These are phyloP conservation scores for Acanthis flammea DNA, from an alignment of 2,797 vertebrate genomes.

Conservation along the genomic window DNA sequence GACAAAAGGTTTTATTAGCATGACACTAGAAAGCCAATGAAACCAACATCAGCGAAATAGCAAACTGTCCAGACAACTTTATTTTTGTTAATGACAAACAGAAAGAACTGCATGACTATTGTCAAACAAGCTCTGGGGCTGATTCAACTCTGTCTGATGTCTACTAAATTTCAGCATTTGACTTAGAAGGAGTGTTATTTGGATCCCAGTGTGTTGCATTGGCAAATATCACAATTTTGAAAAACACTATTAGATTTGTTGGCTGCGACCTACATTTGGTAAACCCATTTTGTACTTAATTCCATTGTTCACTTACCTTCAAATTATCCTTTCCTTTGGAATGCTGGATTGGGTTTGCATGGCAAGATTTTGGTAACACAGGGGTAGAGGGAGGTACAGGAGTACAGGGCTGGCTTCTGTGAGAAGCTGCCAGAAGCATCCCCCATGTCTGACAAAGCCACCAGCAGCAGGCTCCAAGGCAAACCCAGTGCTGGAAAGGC, in stretches of 20 bases:
- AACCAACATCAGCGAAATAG: background rate
- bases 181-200: background rate
- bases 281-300: background rate
- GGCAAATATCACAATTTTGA: background rate
- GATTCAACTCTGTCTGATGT: background rate
- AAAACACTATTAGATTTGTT: background rate
- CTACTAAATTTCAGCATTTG: background rate
- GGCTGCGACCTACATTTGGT: background rate
- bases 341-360: background rate
- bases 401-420: background rate
- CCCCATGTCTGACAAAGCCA: background rate
- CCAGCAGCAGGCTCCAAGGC: background rate
- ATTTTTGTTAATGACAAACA: slow-evolving; percentile 24
- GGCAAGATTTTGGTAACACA: background rate
- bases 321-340: background rate
- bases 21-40: background rate
- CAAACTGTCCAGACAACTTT: background rate
- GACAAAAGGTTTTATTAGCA: background rate
- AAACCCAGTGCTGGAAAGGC: background rate
- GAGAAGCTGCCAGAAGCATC: background rate
- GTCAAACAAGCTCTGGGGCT: background rate
- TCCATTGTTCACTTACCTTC: background rate
- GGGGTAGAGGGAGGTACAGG: background rate
- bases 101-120: background rate
- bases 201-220: background rate